Evolutionary conservation across 2,113 vertebrate species (phyloP).

Genomic region (Petrocephalus zakoni): DNA sequence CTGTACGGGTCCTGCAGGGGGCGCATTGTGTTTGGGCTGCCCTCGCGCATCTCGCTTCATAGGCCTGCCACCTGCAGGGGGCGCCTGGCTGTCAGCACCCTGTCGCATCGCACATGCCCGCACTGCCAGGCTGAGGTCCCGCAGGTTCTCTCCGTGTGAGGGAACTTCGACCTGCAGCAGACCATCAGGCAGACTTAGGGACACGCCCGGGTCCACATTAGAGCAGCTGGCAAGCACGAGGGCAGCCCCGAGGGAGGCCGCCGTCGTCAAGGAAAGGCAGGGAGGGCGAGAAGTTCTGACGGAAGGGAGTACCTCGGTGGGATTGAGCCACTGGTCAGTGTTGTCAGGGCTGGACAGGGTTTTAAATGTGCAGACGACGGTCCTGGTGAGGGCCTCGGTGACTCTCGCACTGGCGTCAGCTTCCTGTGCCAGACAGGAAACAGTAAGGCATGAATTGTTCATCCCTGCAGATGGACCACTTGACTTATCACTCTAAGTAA

Average conservation of each 20-base stretch:
- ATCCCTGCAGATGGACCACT: not conserved
- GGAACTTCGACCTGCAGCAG: conserved; percentile 64
- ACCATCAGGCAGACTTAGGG: conserved; percentile 11
- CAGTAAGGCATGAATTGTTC: too few relatives aligned
- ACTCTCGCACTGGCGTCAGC: conserved; percentile 76
- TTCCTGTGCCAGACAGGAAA: conserved; percentile 59
- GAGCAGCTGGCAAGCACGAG: not conserved
- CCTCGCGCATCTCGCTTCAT: conserved; percentile 47
- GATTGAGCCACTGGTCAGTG: conserved; percentile 78
- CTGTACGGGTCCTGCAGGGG: not conserved
- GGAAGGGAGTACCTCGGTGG: conserved; percentile 75
- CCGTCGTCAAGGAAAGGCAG: not conserved
- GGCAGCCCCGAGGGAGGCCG: not conserved
- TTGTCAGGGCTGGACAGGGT: conserved; percentile 56
- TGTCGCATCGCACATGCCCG: conserved; percentile 48
- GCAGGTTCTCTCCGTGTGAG: conserved; percentile 78
- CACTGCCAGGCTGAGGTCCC: conserved; percentile 75
- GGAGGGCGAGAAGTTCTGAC: not conserved
- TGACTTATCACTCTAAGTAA: not conserved
- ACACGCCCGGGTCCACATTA: not conserved
- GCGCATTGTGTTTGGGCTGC: conserved; percentile 14
- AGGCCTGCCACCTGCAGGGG: not conserved
- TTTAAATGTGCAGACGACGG: conserved; percentile 79
- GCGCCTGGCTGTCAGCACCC: not conserved
- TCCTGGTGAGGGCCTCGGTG: conserved; percentile 79